Evolutionary conservation across 2,113 vertebrate genomes (phyloP).

Genomic region (Scophthalmus maximus): DNA sequence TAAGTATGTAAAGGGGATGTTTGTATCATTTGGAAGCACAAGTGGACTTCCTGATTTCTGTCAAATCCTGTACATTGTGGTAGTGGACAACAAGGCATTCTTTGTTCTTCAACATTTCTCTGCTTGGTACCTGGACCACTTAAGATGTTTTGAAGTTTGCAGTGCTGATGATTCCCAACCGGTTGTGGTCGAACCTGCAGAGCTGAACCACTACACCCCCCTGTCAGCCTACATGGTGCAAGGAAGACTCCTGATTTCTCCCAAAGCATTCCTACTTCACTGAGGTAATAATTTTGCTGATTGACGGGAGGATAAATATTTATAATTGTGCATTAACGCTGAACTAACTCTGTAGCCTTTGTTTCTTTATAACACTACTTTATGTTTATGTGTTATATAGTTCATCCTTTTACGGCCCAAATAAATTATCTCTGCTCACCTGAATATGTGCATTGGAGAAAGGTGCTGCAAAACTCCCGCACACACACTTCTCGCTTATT

Average conservation of each 20-base stretch:
- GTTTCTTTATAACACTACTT: too few relatives aligned
- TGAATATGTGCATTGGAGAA: too few relatives aligned
- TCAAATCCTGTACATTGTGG: conserved; percentile 12
- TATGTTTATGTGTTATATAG: too few relatives aligned
- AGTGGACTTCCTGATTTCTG: conserved; percentile 29
- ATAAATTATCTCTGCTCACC: too few relatives aligned
- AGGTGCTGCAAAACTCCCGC: too few relatives aligned
- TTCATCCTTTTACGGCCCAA: too few relatives aligned
- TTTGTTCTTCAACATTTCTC: conserved; percentile 21
- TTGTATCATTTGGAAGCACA: conserved; percentile 26
- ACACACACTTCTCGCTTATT: too few relatives aligned
- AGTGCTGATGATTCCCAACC: conserved; percentile 23
- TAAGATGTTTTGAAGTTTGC: conserved; percentile 43
- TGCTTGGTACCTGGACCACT: conserved; percentile 41
- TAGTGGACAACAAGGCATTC: conserved; percentile 1
- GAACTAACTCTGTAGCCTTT: too few relatives aligned
- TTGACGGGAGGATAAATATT: too few relatives aligned
- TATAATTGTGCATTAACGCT: too few relatives aligned
- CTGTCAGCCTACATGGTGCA: conserved; percentile 33
- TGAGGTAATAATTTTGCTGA: neutral
- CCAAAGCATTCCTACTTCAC: conserved; percentile 12
- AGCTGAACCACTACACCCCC: conserved; percentile 35
- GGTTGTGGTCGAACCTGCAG: conserved; percentile 44
- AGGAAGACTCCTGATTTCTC: conserved; percentile 14
- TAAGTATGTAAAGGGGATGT: conserved; percentile 35